Evolutionary conservation across 2,113 vertebrate genomes (phyloP).

Genomic region (Synchiropus splendidus): DNA sequence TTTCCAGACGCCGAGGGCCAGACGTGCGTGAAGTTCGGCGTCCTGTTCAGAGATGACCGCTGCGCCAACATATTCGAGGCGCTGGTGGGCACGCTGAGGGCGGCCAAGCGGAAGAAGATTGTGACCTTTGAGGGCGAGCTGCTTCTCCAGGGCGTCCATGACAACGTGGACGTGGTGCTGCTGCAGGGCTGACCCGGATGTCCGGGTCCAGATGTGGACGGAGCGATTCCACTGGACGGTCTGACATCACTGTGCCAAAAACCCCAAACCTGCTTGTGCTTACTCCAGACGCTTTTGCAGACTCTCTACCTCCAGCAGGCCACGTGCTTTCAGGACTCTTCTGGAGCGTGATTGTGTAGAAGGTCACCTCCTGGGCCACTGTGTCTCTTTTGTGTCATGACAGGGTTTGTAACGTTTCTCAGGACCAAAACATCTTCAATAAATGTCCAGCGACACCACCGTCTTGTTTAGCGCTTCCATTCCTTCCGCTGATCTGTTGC

Average conservation of each 20-base stretch:
- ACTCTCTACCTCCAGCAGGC: neutral
- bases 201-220: too few relatives aligned
- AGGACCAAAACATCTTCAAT: constrained; percentile 48
- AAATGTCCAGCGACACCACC: too few relatives aligned
- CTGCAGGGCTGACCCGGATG: constrained; percentile 65
- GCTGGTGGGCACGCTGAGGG: constrained; percentile 87
- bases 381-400: too few relatives aligned
- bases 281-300: constrained; percentile 1
- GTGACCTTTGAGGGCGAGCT: constrained; percentile 77
- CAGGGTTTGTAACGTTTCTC: constrained; percentile 43
- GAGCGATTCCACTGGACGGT: too few relatives aligned
- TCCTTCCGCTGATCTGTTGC: too few relatives aligned
- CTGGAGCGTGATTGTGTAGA: constrained; percentile 11
- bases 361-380: too few relatives aligned
- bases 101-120: constrained; percentile 82
- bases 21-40: constrained; percentile 84
- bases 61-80: constrained; percentile 98
- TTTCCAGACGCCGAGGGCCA: constrained; percentile 78
- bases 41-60: constrained; percentile 84
- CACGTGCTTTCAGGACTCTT: neutral
- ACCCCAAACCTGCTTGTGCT: too few relatives aligned
- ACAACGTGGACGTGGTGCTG: constrained; percentile 80
- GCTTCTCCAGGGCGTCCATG: constrained; percentile 91
- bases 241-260: too few relatives aligned
- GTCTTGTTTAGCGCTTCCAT: too few relatives aligned